Percentiles rank a stretch among this genome's conserved stretches.
Evolutionary conservation across 2,888 invertebrate genomes (phyloP).

Genomic region (Nymphalis urticae): DNA sequence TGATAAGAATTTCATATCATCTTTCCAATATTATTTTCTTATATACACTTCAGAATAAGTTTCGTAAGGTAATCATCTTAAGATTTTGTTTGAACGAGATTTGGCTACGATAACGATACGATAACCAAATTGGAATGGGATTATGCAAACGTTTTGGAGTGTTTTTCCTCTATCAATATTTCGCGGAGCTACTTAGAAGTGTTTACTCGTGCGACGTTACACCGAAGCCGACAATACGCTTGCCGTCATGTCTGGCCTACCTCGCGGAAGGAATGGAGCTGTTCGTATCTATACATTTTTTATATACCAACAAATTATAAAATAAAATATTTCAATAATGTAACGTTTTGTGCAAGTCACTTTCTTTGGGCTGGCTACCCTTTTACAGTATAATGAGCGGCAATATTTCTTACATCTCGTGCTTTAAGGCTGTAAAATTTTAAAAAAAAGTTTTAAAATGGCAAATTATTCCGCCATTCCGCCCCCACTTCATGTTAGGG

Average conservation of each 20-base stretch:
- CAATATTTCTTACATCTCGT: too few species aligned
- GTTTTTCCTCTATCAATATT: slow-evolving; percentile 49
- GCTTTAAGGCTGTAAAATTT: too few species aligned
- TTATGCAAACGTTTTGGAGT: slow-evolving; percentile 46
- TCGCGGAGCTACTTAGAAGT: slow-evolving; percentile 48
- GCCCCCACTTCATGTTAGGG: too few species aligned
- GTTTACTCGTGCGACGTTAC: slow-evolving; percentile 52
- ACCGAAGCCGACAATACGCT: slow-evolving; percentile 54
- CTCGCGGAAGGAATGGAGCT: slow-evolving; percentile 43
- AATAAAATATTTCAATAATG: not conserved
- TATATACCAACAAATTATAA: not conserved
- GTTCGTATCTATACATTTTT: slow-evolving; percentile 19
- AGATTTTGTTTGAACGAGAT: slow-evolving; percentile 22
- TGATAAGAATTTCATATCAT: not conserved
- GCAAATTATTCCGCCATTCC: too few species aligned
- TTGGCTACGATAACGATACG: slow-evolving; percentile 18
- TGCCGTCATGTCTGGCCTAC: slow-evolving; percentile 41
- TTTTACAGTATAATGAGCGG: too few species aligned
- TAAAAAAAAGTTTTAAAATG: too few species aligned
- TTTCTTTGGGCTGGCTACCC: too few species aligned
- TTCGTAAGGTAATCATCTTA: slow-evolving; percentile 1
- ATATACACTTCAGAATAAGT: not conserved
- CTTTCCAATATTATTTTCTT: not conserved
- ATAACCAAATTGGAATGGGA: slow-evolving; percentile 40
- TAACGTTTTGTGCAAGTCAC: too few species aligned